Evolutionary conservation across 2,888 invertebrate genomes (phyloP), one percentile per base, ranked within the genome.

Genomic region (Corythucha ciliata): DNA sequence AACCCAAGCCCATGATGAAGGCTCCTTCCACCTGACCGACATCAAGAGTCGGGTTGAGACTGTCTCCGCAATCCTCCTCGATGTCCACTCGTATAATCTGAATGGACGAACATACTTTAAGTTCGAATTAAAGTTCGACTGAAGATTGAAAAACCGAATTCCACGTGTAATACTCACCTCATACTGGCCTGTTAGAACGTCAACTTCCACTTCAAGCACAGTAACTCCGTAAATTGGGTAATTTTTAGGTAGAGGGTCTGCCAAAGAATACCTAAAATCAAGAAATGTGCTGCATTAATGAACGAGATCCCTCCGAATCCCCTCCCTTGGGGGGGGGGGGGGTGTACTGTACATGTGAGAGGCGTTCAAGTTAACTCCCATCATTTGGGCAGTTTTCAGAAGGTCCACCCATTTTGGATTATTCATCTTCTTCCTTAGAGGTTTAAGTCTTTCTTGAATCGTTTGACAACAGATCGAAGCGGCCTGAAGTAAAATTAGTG

Each of bases 11-110:
- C 74, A 75, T 74, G 1, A 73, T 62, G 58, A 72, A 72, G 2
- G 69, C 68, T 2, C 72, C 72, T 60, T 65, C 65, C 12, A 65
- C 77, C 70, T 87, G 85, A 5, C 79, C 83, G 48, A 85, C 69
- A 65, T 86, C 86, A 40, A 85, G 74, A 61, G 75, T 70, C 12
- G 85, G 84, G 68, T 75, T 84, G 54, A 85, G 67, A 65, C 81
- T 82, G 58, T 78, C 73, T 3, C 86, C 85, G n/a, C 75, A 75
- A 63, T 86, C 86, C 66, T 84, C 83, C 7, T 83, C 67, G 40
- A 86, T 66, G 65, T 86, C 84, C 0, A 81, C 80, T 58, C 84
- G 73, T n/a, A 64, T 67, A 4, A 83, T 67, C 58, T 80, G 32
- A 14, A n/a, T n/a, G n/a, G n/a, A n/a, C n/a, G n/a, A n/a, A n/a